Base-by-base conservation (phyloP, 2,113 vertebrate species). In the Hemibagrus wyckioides region DNA sequence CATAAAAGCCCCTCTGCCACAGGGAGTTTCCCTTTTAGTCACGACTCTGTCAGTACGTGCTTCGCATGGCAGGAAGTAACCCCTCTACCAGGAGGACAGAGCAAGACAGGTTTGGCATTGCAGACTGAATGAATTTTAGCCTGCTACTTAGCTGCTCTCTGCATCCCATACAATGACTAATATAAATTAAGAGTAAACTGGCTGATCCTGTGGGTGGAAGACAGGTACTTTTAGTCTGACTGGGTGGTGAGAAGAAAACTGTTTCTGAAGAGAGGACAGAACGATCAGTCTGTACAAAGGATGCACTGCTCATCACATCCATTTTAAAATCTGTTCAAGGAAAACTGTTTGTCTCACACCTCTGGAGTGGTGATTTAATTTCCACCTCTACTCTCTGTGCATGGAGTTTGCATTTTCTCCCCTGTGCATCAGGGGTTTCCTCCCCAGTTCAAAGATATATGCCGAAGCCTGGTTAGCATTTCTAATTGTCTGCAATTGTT, bases 141-240 rank as follows among this genome's bases (percentile, higher is more conserved):
- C 87, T 65, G 88, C 88, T 92, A 88, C 90, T 91, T 88, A 76
- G 87, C 83, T 90, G 89, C 80, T 86, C 90, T 85, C 90, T 89
- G 75, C 83, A 90, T 88, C 89, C 87, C 86, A 91, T 92, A 92
- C 89, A 91, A 91, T 93, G 91, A 93, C 91, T 92, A 92, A 91
- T 91, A 90, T 85, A 67, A 89, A 93, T 93, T 91, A 91, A 77
- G 71, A 91, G 91, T 89, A 92, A 93, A 94, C 92, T 91, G 92
- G 92, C 91, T 92, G 91, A 93, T 91, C 88, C 87, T 89, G 91
- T 91, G 92, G 92, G 91, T 92, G 91, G 90, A 86, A 87, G 82
- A 82, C 90, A 88, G 80, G 85, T 86, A 89, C 91, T 93, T 91
- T 93, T 92, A 90, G 54, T 69, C 39, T 61, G 67, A 67, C 33